Base-by-base conservation (phyloP, 2,113 vertebrate genomes). In the Gymnocephalus cernua region DNA sequence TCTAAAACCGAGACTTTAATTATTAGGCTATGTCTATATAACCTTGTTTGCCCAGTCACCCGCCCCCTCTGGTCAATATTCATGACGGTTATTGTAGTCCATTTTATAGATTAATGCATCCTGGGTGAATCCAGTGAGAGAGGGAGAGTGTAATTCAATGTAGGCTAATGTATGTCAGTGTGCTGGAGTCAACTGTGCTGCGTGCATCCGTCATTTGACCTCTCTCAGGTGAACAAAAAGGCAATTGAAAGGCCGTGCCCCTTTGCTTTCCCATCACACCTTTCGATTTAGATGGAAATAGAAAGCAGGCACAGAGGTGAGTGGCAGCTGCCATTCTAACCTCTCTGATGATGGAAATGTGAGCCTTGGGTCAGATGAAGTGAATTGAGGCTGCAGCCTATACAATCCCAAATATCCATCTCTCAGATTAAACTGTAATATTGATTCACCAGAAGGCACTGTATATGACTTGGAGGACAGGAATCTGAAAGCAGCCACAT, bases 31-130 rank as follows among this genome's bases (percentile, higher is more conserved):
- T 80, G 85, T 89, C 82, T 80, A 47, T 86, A 54, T 93, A 92
- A 90, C 91, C 90, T 91, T 93, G 91, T 89, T 91, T 87, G 74
- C 77, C 45, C 75, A 64, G 70, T n/a, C 84, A 44, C 48, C 73
- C 79, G 59, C 63, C 85, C 79, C 45, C 77, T 84, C 79, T 84
- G 88, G 79, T 88, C 83, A 86, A 87, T 85, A 84, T 83, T 83
- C 70, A 88, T 77, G 85, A 56, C 65, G 84, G 84, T 82, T 82
- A 84, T 69, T 91, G 89, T 90, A 86, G 88, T 88, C 71, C 78
- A 47, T 88, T 88, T 91, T 79, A 84, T 86, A 77, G 82, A 86
- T 91, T 85, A 89, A 88, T 87, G 84, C 81, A 82, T 89, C 58
- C 81, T 77, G 88, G 56, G 57, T 77, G 73, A 82, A 66, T 76